Base-by-base conservation (phyloP, 2,113 vertebrate genomes). In the Sylvia atricapilla region DNA sequence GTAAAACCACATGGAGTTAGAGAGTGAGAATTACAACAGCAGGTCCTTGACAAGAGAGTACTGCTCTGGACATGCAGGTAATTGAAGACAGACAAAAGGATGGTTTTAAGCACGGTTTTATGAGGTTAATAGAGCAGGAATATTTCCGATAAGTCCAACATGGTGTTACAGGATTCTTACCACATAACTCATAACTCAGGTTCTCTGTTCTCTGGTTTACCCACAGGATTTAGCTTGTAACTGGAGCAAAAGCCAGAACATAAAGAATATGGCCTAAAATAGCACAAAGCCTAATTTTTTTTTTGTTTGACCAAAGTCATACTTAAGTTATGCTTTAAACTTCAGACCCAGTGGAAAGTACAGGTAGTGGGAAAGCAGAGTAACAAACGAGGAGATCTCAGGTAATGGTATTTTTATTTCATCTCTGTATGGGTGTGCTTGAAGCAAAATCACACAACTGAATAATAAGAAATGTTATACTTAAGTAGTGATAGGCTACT, bases 11-110 rank as follows among this genome's bases (percentile, higher is more conserved):
- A 62, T 55, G 78, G 22, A 75, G 10, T 75, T 82, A 46, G 33
- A 17, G 39, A 63, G 55, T 72, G 86, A 87, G 87, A 91, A 89
- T 83, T 83, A 77, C 15, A 78, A 12, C 52, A 68, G 68, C 3
- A 4, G 74, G 82, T 60, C 37, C 37, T 41, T 95, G 78, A 95
- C 74, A 85, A 76, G 55, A 68, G 52, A 60, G 20, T 25, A 35
- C n/a, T 90, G 70, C 50, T 83, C 67, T 92, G 86, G 72, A 86
- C 68, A n/a, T 31, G 33, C 72, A 84, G 83, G 83, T 93, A 94
- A 90, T 84, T 83, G 85, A 86, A 94, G 79, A 50, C 92, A 94
- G 88, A 55, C 68, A 84, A 84, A 80, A 80, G 43, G 92, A 92
- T 94, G 85, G 50, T 86, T 94, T 93, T 55, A 80, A 77, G 63